A percentile compares a stretch with the other conserved stretches of the same genome.
These are phyloP conservation scores for Illadopsis cleaveri DNA, from an alignment of 2,113 vertebrate species.

Conservation along the genomic window DNA sequence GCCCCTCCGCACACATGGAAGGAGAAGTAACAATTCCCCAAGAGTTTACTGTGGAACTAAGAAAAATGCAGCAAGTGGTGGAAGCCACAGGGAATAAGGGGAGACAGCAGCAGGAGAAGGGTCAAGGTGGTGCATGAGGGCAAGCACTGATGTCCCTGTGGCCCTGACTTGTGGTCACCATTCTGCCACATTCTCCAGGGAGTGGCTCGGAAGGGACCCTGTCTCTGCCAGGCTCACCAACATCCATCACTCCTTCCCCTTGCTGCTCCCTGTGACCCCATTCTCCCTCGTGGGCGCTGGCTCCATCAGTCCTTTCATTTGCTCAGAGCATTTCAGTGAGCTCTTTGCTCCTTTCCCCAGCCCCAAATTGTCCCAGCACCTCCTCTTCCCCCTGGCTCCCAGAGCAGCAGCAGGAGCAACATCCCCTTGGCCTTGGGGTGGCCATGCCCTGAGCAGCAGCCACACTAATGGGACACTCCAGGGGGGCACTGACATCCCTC, in stretches of 20 bases:
- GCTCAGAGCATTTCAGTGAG: background rate
- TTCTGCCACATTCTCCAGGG: background rate
- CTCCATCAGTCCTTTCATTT: background rate
- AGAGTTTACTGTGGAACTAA: background rate
- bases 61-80: background rate
- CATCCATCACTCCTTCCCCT: background rate
- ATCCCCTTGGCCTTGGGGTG: rapidly evolving
- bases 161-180: rapidly evolving
- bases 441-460: background rate
- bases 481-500: rapidly evolving
- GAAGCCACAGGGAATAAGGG: background rate
- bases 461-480: rapidly evolving
- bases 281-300: rapidly evolving
- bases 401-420: background rate
- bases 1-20: background rate
- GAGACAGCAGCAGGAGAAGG: background rate
- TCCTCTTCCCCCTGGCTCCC: background rate
- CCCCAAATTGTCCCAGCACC: background rate
- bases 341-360: background rate
- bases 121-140: background rate
- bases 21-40: rapidly evolving
- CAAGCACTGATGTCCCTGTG: background rate
- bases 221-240: background rate
- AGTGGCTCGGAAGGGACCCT: background rate
- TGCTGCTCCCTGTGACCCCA: rapidly evolving